Base-by-base conservation (phyloP, 2,797 vertebrate genomes). In the Rallus crepitans region DNA sequence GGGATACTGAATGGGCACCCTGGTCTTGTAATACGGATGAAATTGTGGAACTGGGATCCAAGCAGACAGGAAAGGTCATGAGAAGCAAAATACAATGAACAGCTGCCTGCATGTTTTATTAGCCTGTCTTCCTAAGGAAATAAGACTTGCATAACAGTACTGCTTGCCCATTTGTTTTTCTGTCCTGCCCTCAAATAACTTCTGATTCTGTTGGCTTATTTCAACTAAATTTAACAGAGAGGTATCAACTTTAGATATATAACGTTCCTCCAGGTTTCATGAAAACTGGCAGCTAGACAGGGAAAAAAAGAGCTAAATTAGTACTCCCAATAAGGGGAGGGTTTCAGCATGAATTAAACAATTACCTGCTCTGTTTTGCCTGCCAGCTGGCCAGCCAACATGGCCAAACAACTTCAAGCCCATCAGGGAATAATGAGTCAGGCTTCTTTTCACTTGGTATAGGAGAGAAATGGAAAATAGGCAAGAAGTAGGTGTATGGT, bases 301-400 rank as follows among this genome's bases (percentile, higher is more conserved):
- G 7, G 24, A 88, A 86, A 85, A 69, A 69, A 50, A 88, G 65
- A 93, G 31, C 79, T 94, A 81, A 93, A 82, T 87, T 77, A 87
- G 57, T 86, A 75, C 69, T 91, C 24, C 18, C 71, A 78, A 61
- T 39, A 61, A 95, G 27, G 31, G 76, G 69, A 91, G 59, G 50
- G 65, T 93, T 97, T 94, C 90, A 55, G 40, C 1, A 19, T 42
- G 61, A 91, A 90, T 86, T 90, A 96, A 94, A 94, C 81, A 94
- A 95, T 95, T 96, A 94, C 80, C 77, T 90, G 65, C 59, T 91
- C 65, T 88, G 40, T 94, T 96, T 95, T 88, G 16, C 81, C 65
- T 94, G 91, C 93, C 95, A 96, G 63, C 93, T 96, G 87, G 90
- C 85, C 37, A 83, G 53, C 33, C 48, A 86, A 65, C 79, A 39